Percentiles rank a stretch among this genome's conserved stretches.
phyloP scores from a whole-genome alignment of 2,113 vertebrate species.

The Phoenicopterus ruber region DNA sequence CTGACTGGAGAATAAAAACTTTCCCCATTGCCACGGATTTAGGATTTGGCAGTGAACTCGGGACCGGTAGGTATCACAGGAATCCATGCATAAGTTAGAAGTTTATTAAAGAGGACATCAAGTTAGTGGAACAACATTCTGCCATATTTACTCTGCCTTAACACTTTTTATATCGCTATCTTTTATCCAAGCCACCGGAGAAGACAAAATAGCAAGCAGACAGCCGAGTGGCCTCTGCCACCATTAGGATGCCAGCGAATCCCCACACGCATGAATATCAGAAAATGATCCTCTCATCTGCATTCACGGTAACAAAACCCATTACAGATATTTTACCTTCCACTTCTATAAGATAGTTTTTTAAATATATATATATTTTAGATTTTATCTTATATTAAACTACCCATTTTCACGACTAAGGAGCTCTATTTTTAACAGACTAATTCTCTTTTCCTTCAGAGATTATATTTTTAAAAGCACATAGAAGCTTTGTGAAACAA shows the following conservation, averaged over 20 bases:
- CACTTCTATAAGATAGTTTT: not conserved
- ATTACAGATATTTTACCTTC: not conserved
- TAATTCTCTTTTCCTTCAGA: not conserved
- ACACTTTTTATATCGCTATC: not conserved
- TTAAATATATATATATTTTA: not conserved
- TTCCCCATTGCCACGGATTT: not conserved
- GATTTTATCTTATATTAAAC: not conserved
- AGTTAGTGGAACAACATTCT: not conserved
- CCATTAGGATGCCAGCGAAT: not conserved
- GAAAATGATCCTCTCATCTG: constrained; percentile 5
- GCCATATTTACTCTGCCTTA: not conserved
- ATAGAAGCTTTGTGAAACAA: not conserved
- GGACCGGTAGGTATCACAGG: not conserved
- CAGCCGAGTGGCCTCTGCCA: not conserved
- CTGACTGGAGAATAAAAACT: not conserved
- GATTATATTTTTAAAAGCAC: not conserved
- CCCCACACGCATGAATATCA: not conserved
- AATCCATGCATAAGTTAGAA: not conserved
- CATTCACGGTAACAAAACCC: not conserved
- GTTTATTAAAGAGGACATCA: not conserved
- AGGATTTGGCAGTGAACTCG: not conserved
- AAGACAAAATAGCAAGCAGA: not conserved
- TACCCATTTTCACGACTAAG: not conserved
- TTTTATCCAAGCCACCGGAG: not conserved
- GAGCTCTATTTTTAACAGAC: not conserved